Evolutionary conservation across 2,888 invertebrate species (phyloP).

Genomic region (Phalangium opilio): DNA sequence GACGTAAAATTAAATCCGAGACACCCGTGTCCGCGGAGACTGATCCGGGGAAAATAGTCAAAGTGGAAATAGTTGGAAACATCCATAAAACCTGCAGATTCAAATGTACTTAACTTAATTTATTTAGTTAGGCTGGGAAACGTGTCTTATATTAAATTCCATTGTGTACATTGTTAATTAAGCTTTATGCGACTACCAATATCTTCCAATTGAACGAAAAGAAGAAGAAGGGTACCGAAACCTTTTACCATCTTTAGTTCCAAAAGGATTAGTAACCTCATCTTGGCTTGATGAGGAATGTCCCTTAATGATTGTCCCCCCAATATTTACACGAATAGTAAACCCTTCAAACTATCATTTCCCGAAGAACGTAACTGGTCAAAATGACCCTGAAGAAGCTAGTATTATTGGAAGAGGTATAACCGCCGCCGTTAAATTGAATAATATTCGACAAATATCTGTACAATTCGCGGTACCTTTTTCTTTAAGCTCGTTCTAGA

Average conservation of each 20-base stretch:
- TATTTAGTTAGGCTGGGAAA: not conserved
- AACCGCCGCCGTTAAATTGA: too few relatives aligned
- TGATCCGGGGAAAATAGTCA: slow-evolving; percentile 16
- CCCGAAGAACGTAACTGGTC: not conserved
- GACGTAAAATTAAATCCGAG: slow-evolving; percentile 23
- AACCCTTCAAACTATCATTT: slow-evolving; percentile 32
- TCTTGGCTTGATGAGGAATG: slow-evolving; percentile 33
- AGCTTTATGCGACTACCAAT: slow-evolving; percentile 86
- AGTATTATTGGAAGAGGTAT: too few relatives aligned
- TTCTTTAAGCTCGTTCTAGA: slow-evolving; percentile 31
- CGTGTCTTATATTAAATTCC: not conserved
- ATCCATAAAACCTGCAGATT: slow-evolving; percentile 32
- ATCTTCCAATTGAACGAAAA: slow-evolving; percentile 48
- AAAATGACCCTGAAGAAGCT: too few relatives aligned
- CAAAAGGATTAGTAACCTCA: slow-evolving; percentile 26
- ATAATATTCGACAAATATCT: not conserved
- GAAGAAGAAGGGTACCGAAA: slow-evolving; percentile 33
- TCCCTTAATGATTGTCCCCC: slow-evolving; percentile 55
- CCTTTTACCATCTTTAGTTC: slow-evolving; percentile 41
- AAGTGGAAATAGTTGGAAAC: slow-evolving; percentile 30
- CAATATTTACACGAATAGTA: slow-evolving; percentile 61
- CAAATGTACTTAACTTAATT: slow-evolving; percentile 25
- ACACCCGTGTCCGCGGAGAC: slow-evolving; percentile 4
- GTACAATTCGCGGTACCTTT: not conserved
- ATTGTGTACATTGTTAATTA: slow-evolving; percentile 27